These are phyloP conservation scores for Parazoanthus atlanticus DNA, from an alignment of 92 coral and sea anemone species.

Conservation along the genomic window DNA sequence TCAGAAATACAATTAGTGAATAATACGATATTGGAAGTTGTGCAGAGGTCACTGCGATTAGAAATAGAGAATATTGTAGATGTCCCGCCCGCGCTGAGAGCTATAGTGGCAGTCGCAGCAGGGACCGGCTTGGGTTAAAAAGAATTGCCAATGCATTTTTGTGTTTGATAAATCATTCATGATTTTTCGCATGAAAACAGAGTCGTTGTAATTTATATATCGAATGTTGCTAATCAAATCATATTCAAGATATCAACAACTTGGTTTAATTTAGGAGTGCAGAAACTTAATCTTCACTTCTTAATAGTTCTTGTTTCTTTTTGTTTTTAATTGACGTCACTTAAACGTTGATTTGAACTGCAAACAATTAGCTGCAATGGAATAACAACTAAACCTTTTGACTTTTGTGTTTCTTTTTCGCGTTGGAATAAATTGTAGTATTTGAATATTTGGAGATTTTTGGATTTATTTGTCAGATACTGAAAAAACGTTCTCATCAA, in stretches of 20 bases:
- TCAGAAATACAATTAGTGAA: conserved; percentile 33
- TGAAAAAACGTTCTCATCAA: neutral
- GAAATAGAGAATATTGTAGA: neutral
- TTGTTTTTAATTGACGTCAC: neutral
- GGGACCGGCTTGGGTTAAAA: neutral
- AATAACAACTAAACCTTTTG: too few relatives aligned
- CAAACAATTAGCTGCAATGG: neutral
- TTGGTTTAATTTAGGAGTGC: neutral
- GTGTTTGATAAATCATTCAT: conserved; percentile 24
- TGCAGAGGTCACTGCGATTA: conserved; percentile 12
- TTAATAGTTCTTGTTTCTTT: neutral
- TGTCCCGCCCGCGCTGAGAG: neutral
- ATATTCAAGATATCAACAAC: conserved; percentile 11
- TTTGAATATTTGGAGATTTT: too few relatives aligned
- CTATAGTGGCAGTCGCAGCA: conserved; percentile 12
- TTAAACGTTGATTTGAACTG: neutral
- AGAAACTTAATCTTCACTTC: neutral
- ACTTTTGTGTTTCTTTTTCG: too few relatives aligned
- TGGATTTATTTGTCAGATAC: neutral
- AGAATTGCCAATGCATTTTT: neutral
- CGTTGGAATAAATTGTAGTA: too few relatives aligned
- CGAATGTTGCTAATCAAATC: conserved; percentile 17
- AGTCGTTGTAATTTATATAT: neutral
- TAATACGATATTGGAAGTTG: conserved; percentile 1
- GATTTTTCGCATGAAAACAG: conserved; percentile 1